Conservation (phyloP, 1,140 invertebrate genomes). For the Charaxes varanes region DNA sequence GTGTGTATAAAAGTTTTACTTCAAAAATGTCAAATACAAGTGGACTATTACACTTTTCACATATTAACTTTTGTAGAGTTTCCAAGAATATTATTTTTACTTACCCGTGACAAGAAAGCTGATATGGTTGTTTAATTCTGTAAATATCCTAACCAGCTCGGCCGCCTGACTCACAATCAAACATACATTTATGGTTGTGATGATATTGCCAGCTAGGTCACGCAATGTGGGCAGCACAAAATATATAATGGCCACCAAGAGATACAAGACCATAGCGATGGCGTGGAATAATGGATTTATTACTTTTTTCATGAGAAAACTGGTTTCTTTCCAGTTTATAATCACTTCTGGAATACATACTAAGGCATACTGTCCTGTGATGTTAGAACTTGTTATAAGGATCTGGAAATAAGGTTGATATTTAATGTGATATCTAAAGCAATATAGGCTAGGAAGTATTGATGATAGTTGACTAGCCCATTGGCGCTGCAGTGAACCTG, state of each 20-base stretch:
- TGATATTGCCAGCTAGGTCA: constrained; percentile 88
- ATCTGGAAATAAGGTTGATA: constrained; percentile 41
- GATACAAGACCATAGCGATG: constrained; percentile 80
- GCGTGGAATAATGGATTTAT: constrained; percentile 84
- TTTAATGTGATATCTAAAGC: too few relatives aligned
- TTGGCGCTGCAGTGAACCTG: too few relatives aligned
- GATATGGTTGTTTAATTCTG: constrained; percentile 84
- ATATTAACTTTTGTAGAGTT: not conserved
- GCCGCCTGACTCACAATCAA: constrained; percentile 84
- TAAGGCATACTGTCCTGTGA: constrained; percentile 78
- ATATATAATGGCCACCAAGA: constrained; percentile 86
- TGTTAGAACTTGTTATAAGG: constrained; percentile 51
- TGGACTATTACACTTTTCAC: too few relatives aligned
- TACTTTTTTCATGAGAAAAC: constrained; percentile 83
- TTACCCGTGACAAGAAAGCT: constrained; percentile 85
- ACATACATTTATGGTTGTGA: constrained; percentile 85
- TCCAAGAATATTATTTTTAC: constrained; percentile 8
- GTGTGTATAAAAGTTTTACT: too few relatives aligned
- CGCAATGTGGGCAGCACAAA: constrained; percentile 88
- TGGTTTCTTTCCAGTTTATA: constrained; percentile 80
- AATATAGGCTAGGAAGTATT: too few relatives aligned
- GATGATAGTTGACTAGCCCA: too few relatives aligned
- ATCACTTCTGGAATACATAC: constrained; percentile 83
- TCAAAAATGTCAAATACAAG: too few relatives aligned
- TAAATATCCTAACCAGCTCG: constrained; percentile 85